Conservation (phyloP, 2,113 vertebrate genomes). For the Micronycteris hirsuta region DNA sequence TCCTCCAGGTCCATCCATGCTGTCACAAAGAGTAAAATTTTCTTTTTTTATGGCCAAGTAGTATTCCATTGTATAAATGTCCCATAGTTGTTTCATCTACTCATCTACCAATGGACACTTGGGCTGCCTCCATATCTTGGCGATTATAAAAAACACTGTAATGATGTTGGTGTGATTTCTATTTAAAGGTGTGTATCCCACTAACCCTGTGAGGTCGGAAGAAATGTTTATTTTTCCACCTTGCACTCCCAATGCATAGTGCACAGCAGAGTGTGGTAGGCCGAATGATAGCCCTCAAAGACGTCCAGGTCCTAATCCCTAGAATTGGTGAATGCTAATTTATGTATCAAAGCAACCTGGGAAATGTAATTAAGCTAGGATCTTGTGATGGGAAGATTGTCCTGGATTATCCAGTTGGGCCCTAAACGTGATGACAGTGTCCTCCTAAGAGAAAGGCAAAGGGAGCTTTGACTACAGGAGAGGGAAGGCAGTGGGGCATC, state of each 20-base stretch:
- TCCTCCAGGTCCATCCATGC: no score
- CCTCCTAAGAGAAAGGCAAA: neutral
- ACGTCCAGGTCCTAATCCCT: neutral
- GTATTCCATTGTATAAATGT: no score
- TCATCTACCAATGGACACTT: no score
- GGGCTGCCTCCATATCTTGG: no score
- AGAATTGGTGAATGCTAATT: neutral
- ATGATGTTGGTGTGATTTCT: no score
- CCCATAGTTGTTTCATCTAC: no score
- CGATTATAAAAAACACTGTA: no score
- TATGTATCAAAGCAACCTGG: neutral
- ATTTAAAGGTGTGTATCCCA: neutral
- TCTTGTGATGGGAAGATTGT: neutral
- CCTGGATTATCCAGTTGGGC: neutral
- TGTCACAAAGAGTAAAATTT: no score
- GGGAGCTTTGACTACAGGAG: neutral
- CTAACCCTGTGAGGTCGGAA: neutral
- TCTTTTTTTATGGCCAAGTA: no score
- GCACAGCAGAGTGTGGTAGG: neutral
- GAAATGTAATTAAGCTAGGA: neutral
- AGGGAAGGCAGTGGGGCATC: neutral
- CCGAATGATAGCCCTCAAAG: no score
- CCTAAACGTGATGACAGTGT: neutral
- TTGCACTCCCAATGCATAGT: neutral
- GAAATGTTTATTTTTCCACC: neutral